These are phyloP conservation scores for Passer montanus DNA, from an alignment of 2,113 vertebrate genomes.

Conservation along the genomic window DNA sequence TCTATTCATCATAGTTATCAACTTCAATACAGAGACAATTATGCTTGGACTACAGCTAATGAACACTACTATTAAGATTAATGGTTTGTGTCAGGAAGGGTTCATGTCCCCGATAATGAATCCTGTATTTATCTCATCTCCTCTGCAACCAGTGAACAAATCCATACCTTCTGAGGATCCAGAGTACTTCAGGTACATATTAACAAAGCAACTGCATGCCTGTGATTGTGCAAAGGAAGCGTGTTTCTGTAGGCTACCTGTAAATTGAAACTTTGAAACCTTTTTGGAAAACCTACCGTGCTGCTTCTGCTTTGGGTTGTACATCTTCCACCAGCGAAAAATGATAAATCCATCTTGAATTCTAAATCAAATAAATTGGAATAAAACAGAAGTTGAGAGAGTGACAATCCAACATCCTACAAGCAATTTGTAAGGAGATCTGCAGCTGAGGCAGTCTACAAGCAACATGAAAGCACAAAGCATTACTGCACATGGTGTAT, in stretches of 20 bases:
- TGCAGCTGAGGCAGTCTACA: background rate
- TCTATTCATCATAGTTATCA: background rate
- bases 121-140: background rate
- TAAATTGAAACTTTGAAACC: background rate
- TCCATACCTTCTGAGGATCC: background rate
- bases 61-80: background rate
- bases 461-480: background rate
- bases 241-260: background rate
- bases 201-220: background rate
- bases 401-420: background rate
- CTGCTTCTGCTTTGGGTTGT: conserved; percentile 97
- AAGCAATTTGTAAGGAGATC: background rate
- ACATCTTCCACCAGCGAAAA: conserved; percentile 99
- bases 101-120: background rate
- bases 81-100: background rate
- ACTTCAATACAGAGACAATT: background rate
- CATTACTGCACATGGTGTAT: background rate
- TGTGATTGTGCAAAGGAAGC: background rate
- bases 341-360: conserved; percentile 98
- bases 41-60: background rate
- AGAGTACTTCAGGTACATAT: background rate
- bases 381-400: conserved; percentile 4
- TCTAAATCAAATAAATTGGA: conserved; percentile 71
- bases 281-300: conserved; percentile 83
- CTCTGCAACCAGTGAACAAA: background rate